phyloP scores from a whole-genome alignment of 1,140 invertebrate species.

The Linepithema humile region DNA sequence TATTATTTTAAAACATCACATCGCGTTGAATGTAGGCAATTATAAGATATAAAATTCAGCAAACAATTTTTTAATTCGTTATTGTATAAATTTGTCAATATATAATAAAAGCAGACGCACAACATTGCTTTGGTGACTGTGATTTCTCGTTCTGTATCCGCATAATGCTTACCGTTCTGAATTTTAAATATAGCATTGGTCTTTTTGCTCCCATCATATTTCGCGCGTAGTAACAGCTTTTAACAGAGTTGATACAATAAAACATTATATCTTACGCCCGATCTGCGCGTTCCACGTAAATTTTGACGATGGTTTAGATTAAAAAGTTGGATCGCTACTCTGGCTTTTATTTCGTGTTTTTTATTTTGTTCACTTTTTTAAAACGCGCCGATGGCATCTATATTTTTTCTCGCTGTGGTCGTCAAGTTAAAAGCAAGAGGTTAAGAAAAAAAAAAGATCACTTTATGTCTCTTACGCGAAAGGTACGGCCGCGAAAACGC shows the following conservation, averaged over 20 bases:
- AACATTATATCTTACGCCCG: constrained; percentile 27
- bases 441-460: constrained; percentile 3
- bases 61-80: too few relatives aligned
- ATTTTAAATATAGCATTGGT: constrained; percentile 14
- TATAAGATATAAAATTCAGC: too few relatives aligned
- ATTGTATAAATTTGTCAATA: background rate
- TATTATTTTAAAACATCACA: too few relatives aligned
- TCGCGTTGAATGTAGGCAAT: too few relatives aligned
- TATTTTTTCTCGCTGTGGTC: constrained; percentile 6
- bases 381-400: background rate
- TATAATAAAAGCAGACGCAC: background rate
- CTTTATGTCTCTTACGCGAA: background rate
- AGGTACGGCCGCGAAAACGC: constrained; percentile 35
- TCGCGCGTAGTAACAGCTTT: background rate
- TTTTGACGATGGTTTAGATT: background rate
- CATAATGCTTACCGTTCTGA: background rate
- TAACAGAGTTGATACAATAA: background rate
- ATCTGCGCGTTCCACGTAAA: background rate
- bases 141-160: background rate
- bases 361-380: background rate
- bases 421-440: constrained; percentile 20
- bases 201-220: constrained; percentile 6
- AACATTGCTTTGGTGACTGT: background rate
- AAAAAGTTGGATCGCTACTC: constrained; percentile 17
- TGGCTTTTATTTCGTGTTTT: background rate